Evolutionary conservation across 2,888 invertebrate species (phyloP), one percentile per base, ranked within the genome.

Genomic region (Amphipyra berbera): DNA sequence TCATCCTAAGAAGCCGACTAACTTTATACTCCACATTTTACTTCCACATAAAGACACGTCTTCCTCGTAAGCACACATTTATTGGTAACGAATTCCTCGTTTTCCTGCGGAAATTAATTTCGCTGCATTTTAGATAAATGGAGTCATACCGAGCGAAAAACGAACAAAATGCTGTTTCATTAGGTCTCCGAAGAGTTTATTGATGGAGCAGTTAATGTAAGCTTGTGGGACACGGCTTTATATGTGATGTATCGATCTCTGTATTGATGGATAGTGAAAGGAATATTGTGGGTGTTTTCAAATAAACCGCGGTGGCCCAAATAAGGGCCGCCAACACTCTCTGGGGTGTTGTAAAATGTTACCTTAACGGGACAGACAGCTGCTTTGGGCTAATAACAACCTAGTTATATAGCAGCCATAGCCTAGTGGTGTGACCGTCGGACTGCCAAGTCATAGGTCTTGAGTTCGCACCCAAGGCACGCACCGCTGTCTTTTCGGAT

Each of bases 51-150:
- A 59, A 57, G 54, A 64, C 53, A 54, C 60, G 53, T 57, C 12
- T 30, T 15, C 35, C 30, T 42, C 47, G 59, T 55, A 52, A 58
- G 47, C 44, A 37, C 56, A 68, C 45, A 61, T 61, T n/a, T 73
- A 61, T 63, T 60, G 76, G 45, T 57, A 21, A 59, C 48, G 37
- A 57, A 61, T 64, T 44, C 42, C 46, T 33, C 53, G 48, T 44
- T 57, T 60, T 44, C 42, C 53, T 27, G 61, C 49, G 45, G 27
- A 68, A 78, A 76, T 74, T 68, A 68, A 70, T 74, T 68, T 63
- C 46, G 44, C 50, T 70, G 65, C 66, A 65, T 59, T 67, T 77
- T 62, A 52, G 49, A 70, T 69, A 59, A 74, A 74, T 68, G 61
- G 53, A 49, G 42, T 44, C 40, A 47, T 38, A 50, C 56, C 42